Conservation (phyloP, 2,113 vertebrate species). For the Elanus axillaris region DNA sequence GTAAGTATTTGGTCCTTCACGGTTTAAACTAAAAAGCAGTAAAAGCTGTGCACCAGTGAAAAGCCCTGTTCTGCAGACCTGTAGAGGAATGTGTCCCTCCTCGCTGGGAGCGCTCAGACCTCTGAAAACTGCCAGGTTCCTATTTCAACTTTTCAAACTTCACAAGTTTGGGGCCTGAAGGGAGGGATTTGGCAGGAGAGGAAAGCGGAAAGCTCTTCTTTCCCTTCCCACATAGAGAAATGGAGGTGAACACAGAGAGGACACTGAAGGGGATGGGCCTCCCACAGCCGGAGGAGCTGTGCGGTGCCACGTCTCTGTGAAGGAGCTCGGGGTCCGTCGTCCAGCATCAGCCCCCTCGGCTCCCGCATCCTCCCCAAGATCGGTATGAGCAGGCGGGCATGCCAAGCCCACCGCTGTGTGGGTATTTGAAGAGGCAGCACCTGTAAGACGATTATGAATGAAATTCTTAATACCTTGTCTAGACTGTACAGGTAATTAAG, state of each 20-base stretch:
- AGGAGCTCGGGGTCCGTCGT: background rate
- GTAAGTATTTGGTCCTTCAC: background rate
- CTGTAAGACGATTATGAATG: background rate
- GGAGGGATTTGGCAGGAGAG: background rate
- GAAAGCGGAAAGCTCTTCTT: background rate
- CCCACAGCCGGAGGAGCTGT: background rate
- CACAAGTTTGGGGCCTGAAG: background rate
- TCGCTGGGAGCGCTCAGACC: rapidly evolving
- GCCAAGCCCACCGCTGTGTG: background rate
- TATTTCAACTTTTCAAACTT: background rate
- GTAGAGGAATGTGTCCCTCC: rapidly evolving
- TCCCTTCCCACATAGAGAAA: background rate
- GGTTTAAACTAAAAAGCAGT: background rate
- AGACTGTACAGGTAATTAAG: background rate
- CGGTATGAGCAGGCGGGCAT: background rate
- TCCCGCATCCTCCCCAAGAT: background rate
- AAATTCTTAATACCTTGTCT: background rate
- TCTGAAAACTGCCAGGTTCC: background rate
- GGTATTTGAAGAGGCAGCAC: background rate
- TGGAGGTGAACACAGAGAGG: background rate
- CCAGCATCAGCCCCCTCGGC: rapidly evolving
- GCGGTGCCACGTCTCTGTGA: rapidly evolving
- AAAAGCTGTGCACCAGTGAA: background rate
- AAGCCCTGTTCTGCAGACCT: background rate
- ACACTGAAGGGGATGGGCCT: background rate